phyloP scores from a whole-genome alignment of 2,888 invertebrate species.

The Tipula helvola region DNA sequence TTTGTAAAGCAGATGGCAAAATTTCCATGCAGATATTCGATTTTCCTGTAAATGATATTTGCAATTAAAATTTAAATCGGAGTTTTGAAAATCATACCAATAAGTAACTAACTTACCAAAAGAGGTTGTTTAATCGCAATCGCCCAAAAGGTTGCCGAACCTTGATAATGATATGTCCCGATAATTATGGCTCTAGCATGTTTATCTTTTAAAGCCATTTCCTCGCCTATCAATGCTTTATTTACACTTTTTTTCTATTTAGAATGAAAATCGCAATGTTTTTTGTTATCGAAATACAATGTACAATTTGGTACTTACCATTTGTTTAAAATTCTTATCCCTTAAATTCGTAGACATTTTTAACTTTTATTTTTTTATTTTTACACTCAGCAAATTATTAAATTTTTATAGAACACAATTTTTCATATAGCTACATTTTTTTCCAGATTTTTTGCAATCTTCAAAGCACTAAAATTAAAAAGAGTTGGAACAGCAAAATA shows the following conservation, averaged over 20 bases:
- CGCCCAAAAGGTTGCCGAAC: constrained; percentile 84
- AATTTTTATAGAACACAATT: too few species aligned
- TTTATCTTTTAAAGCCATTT: constrained; percentile 95
- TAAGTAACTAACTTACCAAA: constrained; percentile 20
- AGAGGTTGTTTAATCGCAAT: constrained; percentile 36
- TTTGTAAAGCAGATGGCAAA: constrained; percentile 95
- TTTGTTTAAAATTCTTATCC: too few species aligned
- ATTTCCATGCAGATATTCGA: constrained; percentile 97
- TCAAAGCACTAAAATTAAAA: too few species aligned
- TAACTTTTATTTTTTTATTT: too few species aligned
- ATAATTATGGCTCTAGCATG: constrained; percentile 94
- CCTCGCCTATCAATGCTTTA: constrained; percentile 86
- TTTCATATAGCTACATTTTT: too few species aligned
- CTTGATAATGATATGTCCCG: constrained; percentile 87
- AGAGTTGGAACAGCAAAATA: too few species aligned
- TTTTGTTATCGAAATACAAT: too few species aligned
- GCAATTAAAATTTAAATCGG: background rate
- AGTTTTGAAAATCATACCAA: background rate
- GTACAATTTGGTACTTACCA: too few species aligned
- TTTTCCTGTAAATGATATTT: constrained; percentile 54
- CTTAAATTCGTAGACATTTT: too few species aligned
- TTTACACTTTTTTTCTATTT: constrained; percentile 47
- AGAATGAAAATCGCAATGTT: too few species aligned
- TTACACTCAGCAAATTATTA: background rate
- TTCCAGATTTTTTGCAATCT: too few species aligned